Evolutionary conservation across 2,888 invertebrate genomes (phyloP).

Genomic region (Philopedon plagiatum): DNA sequence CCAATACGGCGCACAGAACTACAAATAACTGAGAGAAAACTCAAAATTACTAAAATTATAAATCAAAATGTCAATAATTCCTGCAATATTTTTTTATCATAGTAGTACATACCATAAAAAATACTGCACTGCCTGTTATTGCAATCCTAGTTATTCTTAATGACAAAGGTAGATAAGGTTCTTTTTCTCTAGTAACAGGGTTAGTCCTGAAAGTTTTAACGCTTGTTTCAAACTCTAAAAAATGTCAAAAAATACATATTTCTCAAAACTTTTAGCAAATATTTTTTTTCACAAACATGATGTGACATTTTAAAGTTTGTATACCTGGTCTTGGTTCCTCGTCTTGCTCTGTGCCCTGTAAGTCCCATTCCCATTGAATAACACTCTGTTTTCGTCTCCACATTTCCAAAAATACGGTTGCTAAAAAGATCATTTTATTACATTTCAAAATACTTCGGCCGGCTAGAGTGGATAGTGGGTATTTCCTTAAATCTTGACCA

Average conservation of each 20-base stretch:
- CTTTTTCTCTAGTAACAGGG: slow-evolving; percentile 91
- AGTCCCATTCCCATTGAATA: slow-evolving; percentile 97
- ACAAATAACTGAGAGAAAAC: slow-evolving; percentile 77
- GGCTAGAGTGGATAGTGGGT: too few relatives aligned
- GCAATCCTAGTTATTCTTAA: slow-evolving; percentile 80
- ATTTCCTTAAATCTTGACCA: too few relatives aligned
- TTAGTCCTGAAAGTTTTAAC: slow-evolving; percentile 90
- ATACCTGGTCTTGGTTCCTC: slow-evolving; percentile 85
- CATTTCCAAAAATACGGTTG: slow-evolving; percentile 91
- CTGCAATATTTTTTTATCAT: too few relatives aligned
- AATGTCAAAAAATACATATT: neutral
- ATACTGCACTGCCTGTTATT: slow-evolving; percentile 86
- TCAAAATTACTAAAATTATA: neutral
- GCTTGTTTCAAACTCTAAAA: slow-evolving; percentile 86
- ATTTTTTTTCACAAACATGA: too few relatives aligned
- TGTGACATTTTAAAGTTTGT: too few relatives aligned
- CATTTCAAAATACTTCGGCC: neutral
- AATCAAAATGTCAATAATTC: neutral
- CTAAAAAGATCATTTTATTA: slow-evolving; percentile 68
- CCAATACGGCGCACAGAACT: slow-evolving; percentile 91
- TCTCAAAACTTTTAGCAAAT: neutral
- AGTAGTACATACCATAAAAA: slow-evolving; percentile 87
- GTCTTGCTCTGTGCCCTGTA: slow-evolving; percentile 90
- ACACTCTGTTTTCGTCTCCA: slow-evolving; percentile 97
- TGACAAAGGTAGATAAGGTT: slow-evolving; percentile 89